Conservation (phyloP, 2,113 vertebrate species). For the Macrotis lagotis region DNA sequence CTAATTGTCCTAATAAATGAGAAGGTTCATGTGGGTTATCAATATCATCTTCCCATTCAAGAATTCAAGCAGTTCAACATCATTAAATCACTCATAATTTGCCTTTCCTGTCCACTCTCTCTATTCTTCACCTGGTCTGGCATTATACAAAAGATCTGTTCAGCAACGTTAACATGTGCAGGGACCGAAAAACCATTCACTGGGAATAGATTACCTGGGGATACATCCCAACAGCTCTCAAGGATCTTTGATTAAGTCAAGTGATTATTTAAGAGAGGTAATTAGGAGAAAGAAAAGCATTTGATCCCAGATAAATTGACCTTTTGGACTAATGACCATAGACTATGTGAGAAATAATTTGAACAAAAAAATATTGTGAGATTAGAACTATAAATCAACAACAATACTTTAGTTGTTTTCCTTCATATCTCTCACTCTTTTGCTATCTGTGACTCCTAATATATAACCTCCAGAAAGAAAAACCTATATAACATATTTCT, state of each 20-base stretch:
- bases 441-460: background rate
- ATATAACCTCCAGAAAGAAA: background rate
- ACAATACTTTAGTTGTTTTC: background rate
- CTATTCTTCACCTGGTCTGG: no score
- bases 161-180: background rate
- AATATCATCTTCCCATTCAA: no score
- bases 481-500: background rate
- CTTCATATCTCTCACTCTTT: background rate
- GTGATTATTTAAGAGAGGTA: background rate
- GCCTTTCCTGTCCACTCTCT: no score
- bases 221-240: background rate
- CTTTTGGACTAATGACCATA: background rate
- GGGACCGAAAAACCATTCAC: background rate
- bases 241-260: background rate
- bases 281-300: background rate
- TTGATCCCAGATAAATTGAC: background rate
- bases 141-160: constrained; percentile 17
- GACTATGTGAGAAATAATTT: background rate
- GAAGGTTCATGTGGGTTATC: no score
- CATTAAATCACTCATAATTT: no score
- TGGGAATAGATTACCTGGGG: background rate
- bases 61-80: no score
- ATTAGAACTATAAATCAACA: background rate
- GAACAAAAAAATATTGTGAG: background rate
- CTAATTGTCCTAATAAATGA: no score